Base-by-base conservation (phyloP, 2,888 invertebrate genomes). In the Catocala nupta region DNA sequence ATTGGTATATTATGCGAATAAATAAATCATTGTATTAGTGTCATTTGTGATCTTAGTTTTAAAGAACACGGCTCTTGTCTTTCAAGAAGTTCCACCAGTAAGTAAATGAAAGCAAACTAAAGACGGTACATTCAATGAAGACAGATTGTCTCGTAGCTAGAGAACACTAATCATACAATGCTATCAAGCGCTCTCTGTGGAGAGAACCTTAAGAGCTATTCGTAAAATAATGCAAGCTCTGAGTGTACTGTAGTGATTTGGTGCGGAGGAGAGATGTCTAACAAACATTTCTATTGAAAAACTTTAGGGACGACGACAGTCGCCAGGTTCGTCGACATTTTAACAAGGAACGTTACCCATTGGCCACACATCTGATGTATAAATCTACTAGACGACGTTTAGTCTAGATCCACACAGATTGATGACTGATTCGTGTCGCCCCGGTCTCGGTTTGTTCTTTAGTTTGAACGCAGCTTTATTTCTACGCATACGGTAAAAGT, bases 201-300 rank as follows among this genome's bases (percentile, higher is more conserved):
- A 49, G 48, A 58, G 61, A 62, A 45, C 53, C 36, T 39, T 57
- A 75, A 73, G 71, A 73, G 67, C 59, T 63, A 65, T 74, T 78
- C 65, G 70, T 71, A 68, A 78, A 83, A 74, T 71, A 77, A 75
- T 65, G 70, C 66, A 67, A 78, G 71, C 64, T 65, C 72, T 74
- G 51, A 69, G 60, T 65, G 50, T 64, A 68, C 54, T 65, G 55
- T 70, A 55, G 69, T 61, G 70, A 68, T 66, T 78, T 68, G 59
- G 61, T 70, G 59, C 71, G 68, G 64, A 58, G 45, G 34, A 55
- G 68, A 52, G 67, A 59, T 71, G 75, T 81, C 80, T 82, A 80
- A 85, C 82, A 87, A 89, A 89, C 85, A 86, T 72, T 77, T 80
- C 82, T 82, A 88, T 88, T 86, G 88, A 86, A 88, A 88, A 90